A percentile compares a stretch with the other conserved stretches of the same genome.
phyloP scores from a whole-genome alignment of 2,797 vertebrate genomes.

The Tokudaia tokunoshimensis region DNA sequence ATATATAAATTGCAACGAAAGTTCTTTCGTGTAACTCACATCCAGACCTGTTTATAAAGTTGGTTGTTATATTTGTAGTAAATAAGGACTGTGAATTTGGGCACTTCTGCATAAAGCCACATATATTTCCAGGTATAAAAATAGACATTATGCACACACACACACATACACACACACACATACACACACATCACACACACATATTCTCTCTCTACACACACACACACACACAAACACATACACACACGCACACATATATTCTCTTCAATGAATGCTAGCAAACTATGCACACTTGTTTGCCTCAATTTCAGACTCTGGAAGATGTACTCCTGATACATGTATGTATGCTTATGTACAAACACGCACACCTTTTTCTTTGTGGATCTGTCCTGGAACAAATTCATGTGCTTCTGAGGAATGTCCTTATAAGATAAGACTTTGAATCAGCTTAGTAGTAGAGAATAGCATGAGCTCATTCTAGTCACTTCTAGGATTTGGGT shows the following conservation, averaged over 20 bases:
- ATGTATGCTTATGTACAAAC: too few species aligned
- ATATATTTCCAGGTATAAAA: neutral
- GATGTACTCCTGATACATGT: too few species aligned
- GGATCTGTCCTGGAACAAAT: neutral
- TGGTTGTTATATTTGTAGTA: neutral
- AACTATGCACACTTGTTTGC: too few species aligned
- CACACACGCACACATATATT: neutral
- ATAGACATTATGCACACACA: neutral
- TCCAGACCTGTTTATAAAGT: neutral
- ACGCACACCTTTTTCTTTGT: neutral
- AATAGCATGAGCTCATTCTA: neutral
- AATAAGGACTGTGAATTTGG: neutral
- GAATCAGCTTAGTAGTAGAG: neutral
- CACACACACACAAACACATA: neutral
- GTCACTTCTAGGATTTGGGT: neutral
- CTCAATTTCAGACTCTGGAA: too few species aligned
- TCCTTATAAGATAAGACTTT: neutral
- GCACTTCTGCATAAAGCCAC: neutral
- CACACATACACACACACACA: neutral
- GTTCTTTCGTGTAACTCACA: neutral
- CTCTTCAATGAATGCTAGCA: too few species aligned
- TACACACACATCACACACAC: neutral
- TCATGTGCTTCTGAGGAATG: neutral
- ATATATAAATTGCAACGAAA: neutral
- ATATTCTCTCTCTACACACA: too few species aligned